phyloP scores from a whole-genome alignment of 2,888 invertebrate genomes.

The Pemphredon lugubris region DNA sequence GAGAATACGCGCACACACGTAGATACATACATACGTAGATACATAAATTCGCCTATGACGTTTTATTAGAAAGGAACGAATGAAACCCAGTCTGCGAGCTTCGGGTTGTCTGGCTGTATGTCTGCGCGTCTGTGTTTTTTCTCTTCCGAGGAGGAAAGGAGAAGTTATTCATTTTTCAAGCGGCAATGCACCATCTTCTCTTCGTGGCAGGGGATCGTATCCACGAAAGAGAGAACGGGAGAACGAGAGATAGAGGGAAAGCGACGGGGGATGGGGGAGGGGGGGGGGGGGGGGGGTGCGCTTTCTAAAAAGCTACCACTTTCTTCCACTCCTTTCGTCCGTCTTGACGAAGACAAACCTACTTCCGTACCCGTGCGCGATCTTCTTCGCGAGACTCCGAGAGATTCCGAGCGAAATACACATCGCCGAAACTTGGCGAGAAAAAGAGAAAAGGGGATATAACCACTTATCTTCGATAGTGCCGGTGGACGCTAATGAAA shows the following conservation, averaged over 20 bases:
- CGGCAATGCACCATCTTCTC: constrained; percentile 59
- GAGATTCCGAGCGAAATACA: too few species aligned
- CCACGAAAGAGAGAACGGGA: too few species aligned
- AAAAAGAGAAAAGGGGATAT: constrained; percentile 36
- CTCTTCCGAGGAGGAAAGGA: constrained; percentile 3
- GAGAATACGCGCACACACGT: too few species aligned
- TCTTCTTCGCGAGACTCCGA: constrained; percentile 19
- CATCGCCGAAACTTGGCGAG: constrained; percentile 12
- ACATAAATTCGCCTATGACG: constrained; percentile 48
- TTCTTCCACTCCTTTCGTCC: constrained; percentile 56
- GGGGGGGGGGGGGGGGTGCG: constrained; percentile 51
- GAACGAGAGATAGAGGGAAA: too few species aligned
- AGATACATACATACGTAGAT: too few species aligned
- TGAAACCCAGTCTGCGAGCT: constrained; percentile 1
- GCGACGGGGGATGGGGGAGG: too few species aligned
- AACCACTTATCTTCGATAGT: constrained; percentile 45
- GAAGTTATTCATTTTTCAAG: constrained; percentile 66
- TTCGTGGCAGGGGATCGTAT: constrained; percentile 56
- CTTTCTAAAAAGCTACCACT: constrained; percentile 65
- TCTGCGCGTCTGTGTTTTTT: background rate
- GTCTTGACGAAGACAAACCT: constrained; percentile 68
- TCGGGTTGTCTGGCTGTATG: background rate
- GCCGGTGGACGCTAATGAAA: constrained; percentile 38
- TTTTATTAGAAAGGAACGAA: constrained; percentile 41
- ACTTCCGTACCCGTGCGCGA: constrained; percentile 22